Conservation (phyloP, 2,797 vertebrate genomes). For the Amphiprion clarkii region DNA sequence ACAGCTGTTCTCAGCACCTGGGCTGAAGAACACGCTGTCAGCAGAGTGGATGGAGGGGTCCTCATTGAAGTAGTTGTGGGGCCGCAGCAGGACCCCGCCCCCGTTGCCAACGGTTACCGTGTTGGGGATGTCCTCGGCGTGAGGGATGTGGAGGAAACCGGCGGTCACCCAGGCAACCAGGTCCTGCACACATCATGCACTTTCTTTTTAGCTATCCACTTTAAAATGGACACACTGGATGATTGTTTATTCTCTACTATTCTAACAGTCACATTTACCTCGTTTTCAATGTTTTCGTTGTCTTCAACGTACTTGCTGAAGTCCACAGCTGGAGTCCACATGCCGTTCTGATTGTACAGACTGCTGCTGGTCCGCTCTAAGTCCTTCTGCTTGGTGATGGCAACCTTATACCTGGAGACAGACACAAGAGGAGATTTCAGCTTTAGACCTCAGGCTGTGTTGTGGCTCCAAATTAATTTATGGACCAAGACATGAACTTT, state of each 20-base stretch:
- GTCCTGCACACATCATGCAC: constrained; percentile 81
- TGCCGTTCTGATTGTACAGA: constrained; percentile 91
- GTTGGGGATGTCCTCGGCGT: constrained; percentile 93
- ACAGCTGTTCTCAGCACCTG: constrained; percentile 72
- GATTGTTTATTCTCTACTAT: no score
- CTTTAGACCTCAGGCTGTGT: no score
- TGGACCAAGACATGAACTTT: no score
- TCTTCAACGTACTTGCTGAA: constrained; percentile 90
- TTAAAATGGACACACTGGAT: no score
- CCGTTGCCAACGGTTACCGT: constrained; percentile 91
- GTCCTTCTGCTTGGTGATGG: constrained; percentile 91
- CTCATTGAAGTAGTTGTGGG: constrained; percentile 93
- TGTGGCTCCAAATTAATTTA: no score
- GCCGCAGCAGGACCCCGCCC: constrained; percentile 90
- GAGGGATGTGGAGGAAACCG: constrained; percentile 94
- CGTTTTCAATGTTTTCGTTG: constrained; percentile 87
- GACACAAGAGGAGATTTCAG: neutral
- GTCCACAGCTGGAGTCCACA: constrained; percentile 88
- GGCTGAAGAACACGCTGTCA: constrained; percentile 83
- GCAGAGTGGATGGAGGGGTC: constrained; percentile 89
- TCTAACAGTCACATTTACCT: constrained; percentile 78
- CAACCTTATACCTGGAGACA: constrained; percentile 90
- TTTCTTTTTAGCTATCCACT: no score
- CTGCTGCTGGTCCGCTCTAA: constrained; percentile 88
- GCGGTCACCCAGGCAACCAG: constrained; percentile 94